phyloP scores from a whole-genome alignment of 2,113 vertebrate species.

The Rhinolophus sinicus region DNA sequence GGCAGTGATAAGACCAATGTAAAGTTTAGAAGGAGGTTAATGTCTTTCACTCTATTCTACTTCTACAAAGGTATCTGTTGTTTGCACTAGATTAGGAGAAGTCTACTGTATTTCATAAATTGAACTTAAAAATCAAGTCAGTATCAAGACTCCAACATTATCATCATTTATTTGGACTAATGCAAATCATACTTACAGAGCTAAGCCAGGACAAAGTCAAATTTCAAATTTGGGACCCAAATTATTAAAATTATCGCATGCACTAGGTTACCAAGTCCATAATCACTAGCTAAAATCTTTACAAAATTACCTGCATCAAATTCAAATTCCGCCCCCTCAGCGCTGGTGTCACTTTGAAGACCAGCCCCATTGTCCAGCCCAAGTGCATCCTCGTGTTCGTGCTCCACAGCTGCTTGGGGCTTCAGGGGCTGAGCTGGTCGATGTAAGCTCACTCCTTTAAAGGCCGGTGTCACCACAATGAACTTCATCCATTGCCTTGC shows the following conservation, averaged over 20 bases:
- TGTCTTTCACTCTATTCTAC: background rate
- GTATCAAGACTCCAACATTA: background rate
- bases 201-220: background rate
- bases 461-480: conserved; percentile 97
- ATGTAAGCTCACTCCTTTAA: conserved; percentile 96
- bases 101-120: background rate
- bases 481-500: conserved; percentile 99
- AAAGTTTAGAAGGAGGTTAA: background rate
- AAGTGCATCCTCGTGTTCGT: conserved; percentile 86
- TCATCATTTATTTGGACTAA: background rate
- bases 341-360: conserved; percentile 97
- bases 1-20: background rate
- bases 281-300: background rate
- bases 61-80: background rate
- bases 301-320: conserved; percentile 94
- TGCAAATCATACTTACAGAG: background rate
- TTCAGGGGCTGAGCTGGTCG: conserved; percentile 92
- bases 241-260: background rate
- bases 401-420: conserved; percentile 84
- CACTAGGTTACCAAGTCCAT: background rate
- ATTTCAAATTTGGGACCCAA: conserved; percentile 33
- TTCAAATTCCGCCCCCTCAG: conserved; percentile 97
- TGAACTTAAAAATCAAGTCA: conserved; percentile 15
- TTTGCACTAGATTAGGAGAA: background rate
- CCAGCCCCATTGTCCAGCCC: conserved; percentile 92